Evolutionary conservation across 1,140 invertebrate genomes (phyloP).

Genomic region (Ips nitidus): DNA sequence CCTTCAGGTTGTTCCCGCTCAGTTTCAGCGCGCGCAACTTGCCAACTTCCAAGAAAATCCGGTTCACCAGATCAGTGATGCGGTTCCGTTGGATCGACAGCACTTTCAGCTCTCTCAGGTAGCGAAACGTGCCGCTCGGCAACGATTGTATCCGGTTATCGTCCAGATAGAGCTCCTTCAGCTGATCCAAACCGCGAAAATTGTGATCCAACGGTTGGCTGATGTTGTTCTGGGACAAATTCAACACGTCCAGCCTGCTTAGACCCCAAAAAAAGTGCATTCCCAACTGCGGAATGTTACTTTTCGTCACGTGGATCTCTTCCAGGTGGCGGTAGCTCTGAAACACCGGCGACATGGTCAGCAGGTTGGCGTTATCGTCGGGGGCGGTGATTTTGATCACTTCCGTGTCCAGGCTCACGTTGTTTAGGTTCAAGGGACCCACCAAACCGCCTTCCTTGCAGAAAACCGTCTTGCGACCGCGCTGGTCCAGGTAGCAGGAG

Average conservation of each 20-base stretch:
- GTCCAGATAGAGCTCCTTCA: conserved; percentile 83
- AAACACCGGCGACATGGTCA: conserved; percentile 76
- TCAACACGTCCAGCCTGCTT: conserved; percentile 65
- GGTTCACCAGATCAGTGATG: conserved; percentile 65
- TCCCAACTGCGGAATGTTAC: conserved; percentile 76
- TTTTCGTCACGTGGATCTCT: conserved; percentile 74
- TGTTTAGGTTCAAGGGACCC: conserved; percentile 59
- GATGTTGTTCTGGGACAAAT: conserved; percentile 77
- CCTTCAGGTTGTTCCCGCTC: conserved; percentile 70
- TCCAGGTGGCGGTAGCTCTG: conserved; percentile 66
- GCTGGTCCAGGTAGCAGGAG: conserved; percentile 44
- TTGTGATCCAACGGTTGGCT: conserved; percentile 78
- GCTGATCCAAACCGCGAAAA: conserved; percentile 72
- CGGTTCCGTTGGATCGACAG: conserved; percentile 71
- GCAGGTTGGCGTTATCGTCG: conserved; percentile 60
- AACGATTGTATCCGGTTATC: conserved; percentile 74
- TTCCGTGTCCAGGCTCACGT: conserved; percentile 64
- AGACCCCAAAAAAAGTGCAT: conserved; percentile 77
- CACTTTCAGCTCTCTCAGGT: conserved; percentile 66
- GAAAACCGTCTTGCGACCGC: conserved; percentile 44
- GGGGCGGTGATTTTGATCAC: conserved; percentile 72
- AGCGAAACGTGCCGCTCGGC: conserved; percentile 73
- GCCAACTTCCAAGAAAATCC: conserved; percentile 67
- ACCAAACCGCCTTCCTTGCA: conserved; percentile 64
- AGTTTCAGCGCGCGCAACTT: conserved; percentile 71